Evolutionary conservation across 2,888 invertebrate species (phyloP).

Genomic region (Phaonia tiefii): DNA sequence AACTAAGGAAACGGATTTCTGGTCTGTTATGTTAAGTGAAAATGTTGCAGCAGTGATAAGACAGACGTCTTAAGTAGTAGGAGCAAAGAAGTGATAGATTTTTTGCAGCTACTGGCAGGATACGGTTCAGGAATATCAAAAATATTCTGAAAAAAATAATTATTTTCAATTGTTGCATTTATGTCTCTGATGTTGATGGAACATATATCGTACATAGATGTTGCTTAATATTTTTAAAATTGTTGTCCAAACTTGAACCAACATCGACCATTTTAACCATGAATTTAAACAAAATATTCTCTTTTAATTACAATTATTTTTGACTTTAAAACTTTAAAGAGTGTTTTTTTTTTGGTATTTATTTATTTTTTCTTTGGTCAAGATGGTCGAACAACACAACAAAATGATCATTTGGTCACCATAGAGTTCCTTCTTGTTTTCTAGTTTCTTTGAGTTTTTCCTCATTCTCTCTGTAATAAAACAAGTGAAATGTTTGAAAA

Average conservation of each 20-base stretch:
- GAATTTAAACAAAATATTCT: slow-evolving; percentile 34
- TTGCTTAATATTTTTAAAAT: too few relatives aligned
- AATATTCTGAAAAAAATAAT: too few relatives aligned
- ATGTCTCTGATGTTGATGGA: too few relatives aligned
- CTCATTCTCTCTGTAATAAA: not conserved
- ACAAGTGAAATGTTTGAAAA: slow-evolving; percentile 13
- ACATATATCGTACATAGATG: too few relatives aligned
- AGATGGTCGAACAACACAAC: slow-evolving; percentile 28
- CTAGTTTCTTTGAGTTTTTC: not conserved
- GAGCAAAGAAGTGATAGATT: slow-evolving; percentile 6
- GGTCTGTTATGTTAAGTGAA: slow-evolving; percentile 20
- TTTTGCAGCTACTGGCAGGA: not conserved
- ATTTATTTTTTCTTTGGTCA: slow-evolving; percentile 38
- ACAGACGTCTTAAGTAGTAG: too few relatives aligned
- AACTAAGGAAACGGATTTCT: slow-evolving; percentile 56
- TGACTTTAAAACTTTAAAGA: slow-evolving; percentile 56
- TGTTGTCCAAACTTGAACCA: too few relatives aligned
- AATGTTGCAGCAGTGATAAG: not conserved
- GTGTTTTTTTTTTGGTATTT: too few relatives aligned
- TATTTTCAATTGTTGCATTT: too few relatives aligned
- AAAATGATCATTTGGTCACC: slow-evolving; percentile 63
- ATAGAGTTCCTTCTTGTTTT: slow-evolving; percentile 56
- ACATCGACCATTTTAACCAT: not conserved
- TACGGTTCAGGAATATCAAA: too few relatives aligned
- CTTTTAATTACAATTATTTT: slow-evolving; percentile 61